A percentile compares a stretch with the other conserved stretches of the same genome.
These are phyloP conservation scores for Eristalis arbustorum DNA, from an alignment of 2,888 invertebrate species.

Conservation along the genomic window DNA sequence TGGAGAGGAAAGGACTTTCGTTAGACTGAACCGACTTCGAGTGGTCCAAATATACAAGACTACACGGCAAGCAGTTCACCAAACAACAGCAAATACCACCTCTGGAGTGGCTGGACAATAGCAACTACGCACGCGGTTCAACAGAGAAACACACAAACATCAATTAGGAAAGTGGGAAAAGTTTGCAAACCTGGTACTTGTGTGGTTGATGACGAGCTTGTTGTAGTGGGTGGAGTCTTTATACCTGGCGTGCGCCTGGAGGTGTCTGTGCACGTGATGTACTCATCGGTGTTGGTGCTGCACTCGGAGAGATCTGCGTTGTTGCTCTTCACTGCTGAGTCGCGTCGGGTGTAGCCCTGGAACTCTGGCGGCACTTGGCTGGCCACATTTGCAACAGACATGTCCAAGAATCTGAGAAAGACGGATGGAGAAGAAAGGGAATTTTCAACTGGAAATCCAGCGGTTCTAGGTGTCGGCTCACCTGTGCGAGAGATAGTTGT, in stretches of 20 bases:
- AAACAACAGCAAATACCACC: slow-evolving; percentile 79
- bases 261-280: slow-evolving; percentile 91
- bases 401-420: slow-evolving; percentile 40
- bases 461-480: background rate
- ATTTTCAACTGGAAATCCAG: background rate
- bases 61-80: slow-evolving; percentile 76
- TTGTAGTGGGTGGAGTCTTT: slow-evolving; percentile 81
- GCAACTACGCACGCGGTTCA: slow-evolving; percentile 53
- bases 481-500: slow-evolving; percentile 39
- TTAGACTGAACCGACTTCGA: background rate
- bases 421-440: background rate
- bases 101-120: slow-evolving; percentile 40
- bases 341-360: slow-evolving; percentile 83
- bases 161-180: slow-evolving; percentile 61
- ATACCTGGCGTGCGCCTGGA: slow-evolving; percentile 83
- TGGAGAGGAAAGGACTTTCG: slow-evolving; percentile 55
- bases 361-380: slow-evolving; percentile 41
- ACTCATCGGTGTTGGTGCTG: slow-evolving; percentile 91
- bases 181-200: slow-evolving; percentile 80
- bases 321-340: slow-evolving; percentile 85
- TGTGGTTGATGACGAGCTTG: slow-evolving; percentile 80
- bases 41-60: slow-evolving; percentile 19
- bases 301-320: slow-evolving; percentile 91
- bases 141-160: slow-evolving; percentile 67
- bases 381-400: slow-evolving; percentile 22